phyloP scores from a whole-genome alignment of 64 coral and sea anemone genomes.

The Montipora foliosa region DNA sequence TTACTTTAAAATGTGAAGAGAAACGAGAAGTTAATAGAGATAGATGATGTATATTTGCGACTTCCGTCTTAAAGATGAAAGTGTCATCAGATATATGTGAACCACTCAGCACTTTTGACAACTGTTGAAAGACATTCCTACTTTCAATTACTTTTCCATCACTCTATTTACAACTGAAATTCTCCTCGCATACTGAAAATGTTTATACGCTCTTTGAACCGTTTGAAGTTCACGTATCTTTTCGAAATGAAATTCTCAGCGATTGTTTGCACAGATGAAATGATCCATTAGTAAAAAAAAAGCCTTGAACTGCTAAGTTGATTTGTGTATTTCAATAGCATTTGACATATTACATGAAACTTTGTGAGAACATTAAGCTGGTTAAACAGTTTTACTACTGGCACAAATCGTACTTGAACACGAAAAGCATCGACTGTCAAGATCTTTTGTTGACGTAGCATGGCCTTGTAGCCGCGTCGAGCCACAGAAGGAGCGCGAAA shows the following conservation, averaged over 20 bases:
- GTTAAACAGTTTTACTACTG: not conserved
- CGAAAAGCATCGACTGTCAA: too few species aligned
- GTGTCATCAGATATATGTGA: too few species aligned
- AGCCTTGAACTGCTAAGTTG: not conserved
- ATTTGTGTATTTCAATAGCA: not conserved
- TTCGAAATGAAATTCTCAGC: not conserved
- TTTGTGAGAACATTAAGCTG: slow-evolving; percentile 4
- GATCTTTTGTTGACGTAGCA: too few species aligned
- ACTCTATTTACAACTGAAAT: not conserved
- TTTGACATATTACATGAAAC: not conserved
- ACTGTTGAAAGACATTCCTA: not conserved
- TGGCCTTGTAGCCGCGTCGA: too few species aligned
- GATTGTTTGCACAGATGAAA: not conserved
- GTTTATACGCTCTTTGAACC: not conserved
- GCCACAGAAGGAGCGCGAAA: too few species aligned
- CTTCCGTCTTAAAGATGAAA: too few species aligned
- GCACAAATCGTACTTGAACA: too few species aligned
- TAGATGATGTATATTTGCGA: too few species aligned
- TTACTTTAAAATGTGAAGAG: too few species aligned
- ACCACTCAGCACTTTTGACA: too few species aligned
- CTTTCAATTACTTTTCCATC: not conserved
- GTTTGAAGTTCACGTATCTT: not conserved
- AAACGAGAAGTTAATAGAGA: too few species aligned
- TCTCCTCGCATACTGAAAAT: not conserved
- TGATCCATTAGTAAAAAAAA: not conserved